Conservation (phyloP, 1,140 invertebrate species). For the Ips nitidus region DNA sequence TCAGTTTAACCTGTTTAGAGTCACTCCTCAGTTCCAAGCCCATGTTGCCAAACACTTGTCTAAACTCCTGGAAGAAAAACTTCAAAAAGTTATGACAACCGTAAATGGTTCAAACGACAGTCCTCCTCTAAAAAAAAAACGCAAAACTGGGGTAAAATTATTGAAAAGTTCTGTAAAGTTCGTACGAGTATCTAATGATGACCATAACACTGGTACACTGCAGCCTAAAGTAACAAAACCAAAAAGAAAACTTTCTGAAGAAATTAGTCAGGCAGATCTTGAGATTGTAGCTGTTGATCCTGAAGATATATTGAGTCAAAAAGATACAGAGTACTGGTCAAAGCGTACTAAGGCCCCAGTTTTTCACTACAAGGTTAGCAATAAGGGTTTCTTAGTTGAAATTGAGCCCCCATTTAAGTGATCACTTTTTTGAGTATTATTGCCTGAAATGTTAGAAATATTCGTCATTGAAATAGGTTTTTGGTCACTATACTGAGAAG, state of each 20-base stretch:
- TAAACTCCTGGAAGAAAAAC: slow-evolving; percentile 37
- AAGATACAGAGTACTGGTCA: slow-evolving; percentile 42
- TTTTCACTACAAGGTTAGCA: slow-evolving; percentile 37
- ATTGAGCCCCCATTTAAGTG: slow-evolving; percentile 29
- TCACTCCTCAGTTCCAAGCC: slow-evolving; percentile 44
- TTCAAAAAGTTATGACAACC: slow-evolving; percentile 33
- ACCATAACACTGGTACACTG: slow-evolving; percentile 5
- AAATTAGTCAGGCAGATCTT: slow-evolving; percentile 30
- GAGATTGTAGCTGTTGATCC: slow-evolving; percentile 36
- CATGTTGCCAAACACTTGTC: slow-evolving; percentile 44
- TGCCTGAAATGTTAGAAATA: too few species aligned
- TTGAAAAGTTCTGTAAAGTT: slow-evolving; percentile 38
- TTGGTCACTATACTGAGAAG: too few species aligned
- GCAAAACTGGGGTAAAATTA: slow-evolving; percentile 41
- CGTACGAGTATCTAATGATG: slow-evolving; percentile 20
- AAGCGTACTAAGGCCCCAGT: slow-evolving; percentile 41
- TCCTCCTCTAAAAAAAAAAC: slow-evolving; percentile 25
- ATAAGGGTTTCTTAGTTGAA: slow-evolving; percentile 25
- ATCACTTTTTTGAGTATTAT: not conserved
- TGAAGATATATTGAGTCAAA: slow-evolving; percentile 42
- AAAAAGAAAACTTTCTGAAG: not conserved
- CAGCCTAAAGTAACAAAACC: not conserved
- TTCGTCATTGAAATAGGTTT: too few species aligned
- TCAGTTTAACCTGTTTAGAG: slow-evolving; percentile 41
- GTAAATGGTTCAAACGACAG: slow-evolving; percentile 10